Evolutionary conservation across 2,797 vertebrate species (phyloP).

Genomic region (Pteronotus mesoamericanus): DNA sequence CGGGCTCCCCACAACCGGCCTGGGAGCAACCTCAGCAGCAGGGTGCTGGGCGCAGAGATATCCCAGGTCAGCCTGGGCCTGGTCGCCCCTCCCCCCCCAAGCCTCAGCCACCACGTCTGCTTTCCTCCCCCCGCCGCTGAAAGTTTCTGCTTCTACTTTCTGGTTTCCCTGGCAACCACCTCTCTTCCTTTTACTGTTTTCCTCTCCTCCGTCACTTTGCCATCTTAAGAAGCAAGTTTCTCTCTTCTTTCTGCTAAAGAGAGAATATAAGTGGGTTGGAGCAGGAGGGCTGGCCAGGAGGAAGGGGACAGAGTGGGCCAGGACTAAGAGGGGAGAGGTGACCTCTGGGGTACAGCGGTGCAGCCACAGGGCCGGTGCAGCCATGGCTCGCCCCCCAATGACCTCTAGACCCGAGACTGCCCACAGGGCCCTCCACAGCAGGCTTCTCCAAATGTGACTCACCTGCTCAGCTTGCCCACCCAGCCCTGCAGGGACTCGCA

Average conservation of each 20-base stretch:
- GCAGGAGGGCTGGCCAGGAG: background rate
- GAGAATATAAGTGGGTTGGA: background rate
- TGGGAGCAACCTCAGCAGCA: background rate
- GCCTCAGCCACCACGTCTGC: slow-evolving; percentile 64
- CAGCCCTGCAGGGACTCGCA: background rate
- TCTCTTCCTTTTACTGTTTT: slow-evolving; percentile 76
- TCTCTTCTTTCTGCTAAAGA: background rate
- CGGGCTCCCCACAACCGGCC: background rate
- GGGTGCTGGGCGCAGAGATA: background rate
- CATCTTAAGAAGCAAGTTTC: slow-evolving; percentile 41
- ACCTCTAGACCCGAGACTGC: background rate
- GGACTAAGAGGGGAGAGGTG: background rate
- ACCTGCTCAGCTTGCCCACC: background rate
- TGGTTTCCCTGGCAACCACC: slow-evolving; percentile 79
- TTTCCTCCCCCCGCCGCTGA: slow-evolving; percentile 62
- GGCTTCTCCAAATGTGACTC: background rate
- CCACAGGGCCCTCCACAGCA: background rate
- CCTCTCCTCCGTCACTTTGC: slow-evolving; percentile 53
- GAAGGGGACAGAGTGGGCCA: background rate
- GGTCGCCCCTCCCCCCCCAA: slow-evolving; percentile 3
- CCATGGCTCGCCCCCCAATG: background rate
- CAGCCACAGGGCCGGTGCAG: background rate
- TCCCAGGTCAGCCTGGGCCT: background rate
- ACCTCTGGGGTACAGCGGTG: background rate
- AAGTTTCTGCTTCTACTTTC: slow-evolving; percentile 80